Evolutionary conservation across 2,797 vertebrate genomes (phyloP).

Genomic region (Podarcis lilfordi): DNA sequence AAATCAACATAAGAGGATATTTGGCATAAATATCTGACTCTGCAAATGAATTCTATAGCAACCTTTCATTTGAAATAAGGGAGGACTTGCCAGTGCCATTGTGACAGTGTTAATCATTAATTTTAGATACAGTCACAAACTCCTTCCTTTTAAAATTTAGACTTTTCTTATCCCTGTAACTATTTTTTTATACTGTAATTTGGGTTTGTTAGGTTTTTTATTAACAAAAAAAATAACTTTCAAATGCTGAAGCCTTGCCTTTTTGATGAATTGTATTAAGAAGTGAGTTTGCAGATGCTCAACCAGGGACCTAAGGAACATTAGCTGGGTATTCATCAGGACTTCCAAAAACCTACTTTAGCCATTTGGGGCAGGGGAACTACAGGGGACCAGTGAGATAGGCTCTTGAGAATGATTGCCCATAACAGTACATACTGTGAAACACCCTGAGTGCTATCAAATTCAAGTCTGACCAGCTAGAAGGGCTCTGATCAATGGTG

Average conservation of each 20-base stretch:
- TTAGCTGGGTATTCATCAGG: background rate
- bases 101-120: conserved; percentile 28
- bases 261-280: too few species aligned
- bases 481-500: too few species aligned
- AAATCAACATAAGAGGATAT: conserved; percentile 70
- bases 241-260: too few species aligned
- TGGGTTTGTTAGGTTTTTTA: too few species aligned
- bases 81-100: conserved; percentile 50
- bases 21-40: conserved; percentile 69
- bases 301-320: background rate
- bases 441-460: too few species aligned
- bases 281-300: background rate
- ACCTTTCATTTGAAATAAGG: conserved; percentile 54
- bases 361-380: background rate
- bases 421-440: too few species aligned
- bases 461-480: too few species aligned
- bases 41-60: conserved; percentile 52
- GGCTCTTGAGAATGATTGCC: too few species aligned
- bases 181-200: fast-evolving
- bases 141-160: background rate
- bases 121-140: background rate
- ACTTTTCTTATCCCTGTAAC: conserved; percentile 4
- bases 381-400: background rate
- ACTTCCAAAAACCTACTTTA: background rate
- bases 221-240: background rate